Conservation (phyloP, 2,888 invertebrate genomes). For the Phymatocera aterrima region DNA sequence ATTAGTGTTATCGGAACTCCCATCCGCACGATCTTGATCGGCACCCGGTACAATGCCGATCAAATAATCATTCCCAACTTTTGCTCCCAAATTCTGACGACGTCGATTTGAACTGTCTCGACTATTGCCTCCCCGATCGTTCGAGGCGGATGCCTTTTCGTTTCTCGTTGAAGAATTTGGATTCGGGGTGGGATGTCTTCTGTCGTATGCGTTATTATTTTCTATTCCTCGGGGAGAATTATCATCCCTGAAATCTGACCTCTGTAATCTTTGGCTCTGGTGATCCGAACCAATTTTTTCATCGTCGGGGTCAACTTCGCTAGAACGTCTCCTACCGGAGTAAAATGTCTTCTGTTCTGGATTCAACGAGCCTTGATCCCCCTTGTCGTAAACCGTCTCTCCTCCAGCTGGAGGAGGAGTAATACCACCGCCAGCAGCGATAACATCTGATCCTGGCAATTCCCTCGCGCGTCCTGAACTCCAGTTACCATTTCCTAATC, state of each 20-base stretch:
- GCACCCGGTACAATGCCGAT: conserved; percentile 5
- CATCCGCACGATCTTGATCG: neutral
- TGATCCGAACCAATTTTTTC: neutral
- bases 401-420: neutral
- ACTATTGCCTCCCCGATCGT: neutral
- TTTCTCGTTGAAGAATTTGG: neutral
- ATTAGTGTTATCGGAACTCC: neutral
- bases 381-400: conserved; percentile 4
- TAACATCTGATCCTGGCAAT: conserved; percentile 55
- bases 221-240: neutral
- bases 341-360: neutral
- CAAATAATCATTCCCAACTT: conserved; percentile 5
- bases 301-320: neutral
- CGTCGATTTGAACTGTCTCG: neutral
- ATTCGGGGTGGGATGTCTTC: neutral
- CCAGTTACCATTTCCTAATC: conserved; percentile 59
- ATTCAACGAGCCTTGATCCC: neutral
- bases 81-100: neutral
- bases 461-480: conserved; percentile 53
- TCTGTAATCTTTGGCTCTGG: neutral
- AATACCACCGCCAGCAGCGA: conserved; percentile 46
- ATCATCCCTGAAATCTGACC: neutral
- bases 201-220: neutral
- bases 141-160: neutral
- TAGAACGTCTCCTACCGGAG: neutral